Base-by-base conservation (phyloP, 37 sponge, comb jelly and placozoan species). In the Axinella damicornis region DNA sequence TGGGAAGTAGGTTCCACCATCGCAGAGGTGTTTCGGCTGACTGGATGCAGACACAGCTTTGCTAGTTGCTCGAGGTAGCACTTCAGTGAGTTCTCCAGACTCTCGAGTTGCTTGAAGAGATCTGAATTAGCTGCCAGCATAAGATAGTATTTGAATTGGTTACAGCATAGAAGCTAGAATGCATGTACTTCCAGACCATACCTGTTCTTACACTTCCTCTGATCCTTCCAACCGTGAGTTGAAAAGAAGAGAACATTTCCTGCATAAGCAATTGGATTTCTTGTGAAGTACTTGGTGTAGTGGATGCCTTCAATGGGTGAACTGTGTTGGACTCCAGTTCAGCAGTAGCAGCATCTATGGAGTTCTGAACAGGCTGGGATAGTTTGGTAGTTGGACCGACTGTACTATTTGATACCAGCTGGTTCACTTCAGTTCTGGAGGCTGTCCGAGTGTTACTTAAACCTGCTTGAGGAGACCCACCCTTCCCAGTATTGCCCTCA, bases 41-140 rank as follows among this genome's bases (percentile, higher is more conserved):
- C 2, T 24, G 28, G 46, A 46, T 12, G 46, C 46, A 18, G 19
- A 33, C 67, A 25, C 24, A 66, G 67, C 28, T 66, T 1, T 1
- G 28, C 2, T 17, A 80, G 11, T 0, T 57, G 56, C 57, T 54
- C 37, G 37, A 28, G 19, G 28, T 40, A 39, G 53, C 33, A 55
- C 22, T 6, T 18, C 69, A 69, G 69, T 21, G 34, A 30, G 20
- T 30, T 28, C 81, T 68, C 40, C 55, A 69, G 20, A 16, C 28
- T 22, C 66, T 39, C 35, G 57, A 80, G 81, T 30, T 66, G 67
- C 55, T 33, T 66, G 67, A 2, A 34, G 2, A 66, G 67, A 30
- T 66, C 67, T 16, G 28, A 16, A 33, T 66, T 25, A 17, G 67
- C 67, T 66, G 67, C 33, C 33, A 33, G 63, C 27, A 62, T 13